Evolutionary conservation across 2,888 invertebrate species (phyloP), one percentile per base, ranked within the genome.

Genomic region (Sphecodes monilicornis): DNA sequence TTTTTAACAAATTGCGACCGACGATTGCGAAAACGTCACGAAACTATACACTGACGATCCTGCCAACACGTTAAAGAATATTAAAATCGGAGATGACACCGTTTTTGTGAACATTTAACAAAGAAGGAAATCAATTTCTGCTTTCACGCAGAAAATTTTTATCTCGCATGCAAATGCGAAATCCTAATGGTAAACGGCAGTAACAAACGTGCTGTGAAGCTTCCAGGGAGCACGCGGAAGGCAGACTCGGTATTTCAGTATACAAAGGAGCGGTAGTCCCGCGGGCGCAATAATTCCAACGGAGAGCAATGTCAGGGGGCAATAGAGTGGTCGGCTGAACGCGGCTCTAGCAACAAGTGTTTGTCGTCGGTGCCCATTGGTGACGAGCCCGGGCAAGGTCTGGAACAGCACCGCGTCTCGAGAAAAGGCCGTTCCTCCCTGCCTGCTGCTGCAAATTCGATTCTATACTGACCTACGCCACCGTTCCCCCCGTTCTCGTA

Each of bases 271-370:
- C 54, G 18, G 22, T 29, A 13, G 64, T 60, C 83, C 66, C 66
- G 13, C 10, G 66, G 39, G 71, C 11, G 74, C n/a, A 22, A 60
- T 68, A 83, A 83, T 75, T 78, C 13, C 26, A n/a, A 4, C 16
- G 10, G 16, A n/a, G n/a, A 41, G 60, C 66, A 69, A n/a, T 41
- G 78, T 68, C 8, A 54, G 16, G 64, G 54, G 46, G n/a, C 36
- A 32, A n/a, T n/a, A 39, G 66, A 70, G 46, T 22, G 66, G 46
- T 76, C 71, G 26, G 43, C 41, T 39, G 60, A 68, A 74, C 57
- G 46, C 57, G 74, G 82, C 75, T 90, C 84, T 88, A 85, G 89
- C 89, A 89, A 89, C 90, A 89, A 89, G 90, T 90, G 90, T 89
- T 86, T 22, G 78, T 43, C 41, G 68, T 50, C 68, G 71, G 11